Percentiles rank a stretch among this genome's conserved stretches.
Conservation (phyloP, 2,797 vertebrate genomes). For the Typhlichthys eigenmanni region DNA sequence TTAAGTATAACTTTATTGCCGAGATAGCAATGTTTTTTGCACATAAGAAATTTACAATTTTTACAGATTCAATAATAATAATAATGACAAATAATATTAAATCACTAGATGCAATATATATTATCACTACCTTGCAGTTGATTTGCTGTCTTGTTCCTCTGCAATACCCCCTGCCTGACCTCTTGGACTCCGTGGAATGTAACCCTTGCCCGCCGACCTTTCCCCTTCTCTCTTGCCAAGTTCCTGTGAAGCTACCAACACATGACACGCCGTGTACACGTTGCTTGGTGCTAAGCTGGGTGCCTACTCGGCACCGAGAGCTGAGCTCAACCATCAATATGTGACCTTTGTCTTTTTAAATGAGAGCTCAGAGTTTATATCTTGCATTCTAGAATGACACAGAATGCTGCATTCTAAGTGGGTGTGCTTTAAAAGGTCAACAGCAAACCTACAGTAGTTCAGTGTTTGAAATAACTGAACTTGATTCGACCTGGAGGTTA, state of each 20-base stretch:
- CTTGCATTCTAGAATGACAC: no score
- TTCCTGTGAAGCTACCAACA: neutral
- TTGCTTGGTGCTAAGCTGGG: neutral
- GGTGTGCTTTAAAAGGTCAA: no score
- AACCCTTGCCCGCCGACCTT: conserved; percentile 20
- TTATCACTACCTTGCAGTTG: neutral
- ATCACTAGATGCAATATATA: neutral
- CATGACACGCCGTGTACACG: neutral
- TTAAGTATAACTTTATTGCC: neutral
- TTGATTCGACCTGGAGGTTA: no score
- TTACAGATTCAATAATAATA: no score
- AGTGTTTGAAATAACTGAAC: no score
- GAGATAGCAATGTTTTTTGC: neutral
- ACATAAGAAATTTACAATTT: neutral
- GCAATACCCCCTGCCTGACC: conserved; percentile 15
- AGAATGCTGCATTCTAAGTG: no score
- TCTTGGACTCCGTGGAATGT: conserved; percentile 9
- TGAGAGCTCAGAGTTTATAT: no score
- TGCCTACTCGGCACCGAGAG: neutral
- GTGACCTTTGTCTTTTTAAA: no score
- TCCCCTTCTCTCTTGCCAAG: conserved; percentile 13
- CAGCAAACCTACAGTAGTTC: no score
- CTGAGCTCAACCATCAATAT: no score
- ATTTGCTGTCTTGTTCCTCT: neutral
- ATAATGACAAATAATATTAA: no score